Base-by-base conservation (phyloP, 2,888 invertebrate genomes). In the Microdon myrmicae region DNA sequence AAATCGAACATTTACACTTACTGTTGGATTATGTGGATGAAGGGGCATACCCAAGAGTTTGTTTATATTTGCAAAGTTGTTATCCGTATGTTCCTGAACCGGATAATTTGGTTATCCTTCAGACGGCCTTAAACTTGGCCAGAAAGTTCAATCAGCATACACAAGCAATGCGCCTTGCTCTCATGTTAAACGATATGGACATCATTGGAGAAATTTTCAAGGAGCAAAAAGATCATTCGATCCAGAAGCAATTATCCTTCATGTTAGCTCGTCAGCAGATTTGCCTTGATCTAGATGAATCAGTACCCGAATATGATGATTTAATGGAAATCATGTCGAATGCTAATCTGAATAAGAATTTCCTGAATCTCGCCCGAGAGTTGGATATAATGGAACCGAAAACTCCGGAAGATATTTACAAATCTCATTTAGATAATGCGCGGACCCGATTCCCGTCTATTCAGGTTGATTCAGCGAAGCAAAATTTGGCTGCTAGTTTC, bases 351-450 rank as follows among this genome's bases (percentile, higher is more conserved):
- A 97, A 93, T 78, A 90, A 91, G 69, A 91, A 96, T 76, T 99
- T 97, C 79, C 82, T 94, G 20, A 92, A 91, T 71, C 83, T 99
- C 67, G 98, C 90, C 2, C 86, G 97, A 79, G 99, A 99, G 88
- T 84, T 99, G 71, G 99, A 99, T 78, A 96, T 99, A 68, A 92
- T 98, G 91, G 98, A 99, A 77, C 96, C 99, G 0, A 99, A 99
- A 82, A 90, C 93, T 1, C 99, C 99, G 0, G 98, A 99, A 78
- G 98, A 98, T 76, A 96, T 99, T 7, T 99, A 98, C 82, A 99
- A 99, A 80, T 91, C 93, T 0, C 97, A 98, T 85, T 81, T 99
- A 64, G 99, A 99, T 80, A 92, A 91, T 47, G 86, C 88, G 0
- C 83, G 92, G 19, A 87, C 90, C 0, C 87, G 90, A 0, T 86